A percentile compares a stretch with the other conserved stretches of the same genome.
Conservation (phyloP, 1,140 invertebrate species). For the Adelges cooleyi region DNA sequence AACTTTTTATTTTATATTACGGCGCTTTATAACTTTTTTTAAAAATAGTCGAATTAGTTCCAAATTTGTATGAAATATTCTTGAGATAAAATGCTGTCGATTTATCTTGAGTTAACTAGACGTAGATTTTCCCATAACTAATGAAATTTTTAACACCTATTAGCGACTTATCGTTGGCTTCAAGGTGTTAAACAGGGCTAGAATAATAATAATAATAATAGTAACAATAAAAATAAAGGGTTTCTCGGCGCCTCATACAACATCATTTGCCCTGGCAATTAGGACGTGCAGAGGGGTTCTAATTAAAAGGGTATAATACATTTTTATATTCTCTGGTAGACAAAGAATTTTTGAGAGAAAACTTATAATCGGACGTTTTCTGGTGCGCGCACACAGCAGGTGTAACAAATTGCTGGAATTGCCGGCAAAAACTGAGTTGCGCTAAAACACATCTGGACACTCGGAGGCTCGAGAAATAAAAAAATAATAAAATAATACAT, state of each 20-base stretch:
- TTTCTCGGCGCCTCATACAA: neutral
- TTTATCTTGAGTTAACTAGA: no score
- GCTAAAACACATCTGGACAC: conserved; percentile 8
- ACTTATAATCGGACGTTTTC: neutral
- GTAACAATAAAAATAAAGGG: no score
- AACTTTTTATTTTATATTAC: no score
- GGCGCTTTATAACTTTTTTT: no score
- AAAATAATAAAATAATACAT: conserved; percentile 14
- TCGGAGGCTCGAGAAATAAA: neutral
- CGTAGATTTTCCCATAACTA: no score
- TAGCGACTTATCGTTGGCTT: no score
- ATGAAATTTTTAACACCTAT: no score
- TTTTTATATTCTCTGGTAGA: conserved; percentile 19
- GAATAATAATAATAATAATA: no score
- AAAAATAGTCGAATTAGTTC: no score
- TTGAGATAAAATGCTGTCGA: no score
- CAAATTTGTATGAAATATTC: no score
- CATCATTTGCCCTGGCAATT: neutral
- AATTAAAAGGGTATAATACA: conserved; percentile 22
- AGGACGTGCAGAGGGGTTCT: neutral
- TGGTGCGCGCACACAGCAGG: neutral
- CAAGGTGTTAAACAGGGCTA: no score
- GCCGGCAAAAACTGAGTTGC: conserved; percentile 3
- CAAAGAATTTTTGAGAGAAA: conserved; percentile 16
- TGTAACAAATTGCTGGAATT: conserved; percentile 9